Percentiles rank a stretch among this genome's conserved stretches.
Evolutionary conservation across 2,113 vertebrate species (phyloP).

Genomic region (Ursus arctos): DNA sequence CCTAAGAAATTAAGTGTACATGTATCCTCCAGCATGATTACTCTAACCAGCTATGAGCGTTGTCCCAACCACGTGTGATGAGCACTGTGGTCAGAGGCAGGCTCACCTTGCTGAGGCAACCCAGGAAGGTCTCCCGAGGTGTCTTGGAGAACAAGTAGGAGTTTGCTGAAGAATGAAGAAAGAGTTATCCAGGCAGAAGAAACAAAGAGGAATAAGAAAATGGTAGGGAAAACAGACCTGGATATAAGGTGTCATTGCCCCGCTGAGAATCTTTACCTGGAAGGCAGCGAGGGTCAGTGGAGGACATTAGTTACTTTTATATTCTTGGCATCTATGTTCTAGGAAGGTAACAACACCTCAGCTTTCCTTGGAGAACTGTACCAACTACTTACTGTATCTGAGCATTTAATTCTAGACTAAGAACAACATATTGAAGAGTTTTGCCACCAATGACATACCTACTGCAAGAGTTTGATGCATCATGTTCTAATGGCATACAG

Average conservation of each 20-base stretch:
- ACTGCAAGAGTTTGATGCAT: background rate
- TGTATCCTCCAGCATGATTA: slow-evolving; percentile 59
- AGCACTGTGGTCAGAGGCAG: background rate
- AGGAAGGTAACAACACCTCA: background rate
- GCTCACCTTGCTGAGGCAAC: background rate
- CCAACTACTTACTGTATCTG: background rate
- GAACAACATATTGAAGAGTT: background rate
- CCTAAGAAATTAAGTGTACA: slow-evolving; percentile 77
- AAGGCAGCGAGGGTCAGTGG: background rate
- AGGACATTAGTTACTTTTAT: background rate
- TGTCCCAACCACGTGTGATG: background rate
- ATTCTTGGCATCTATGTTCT: background rate
- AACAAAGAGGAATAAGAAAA: background rate
- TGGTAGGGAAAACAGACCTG: background rate
- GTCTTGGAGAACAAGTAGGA: background rate
- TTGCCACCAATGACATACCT: background rate
- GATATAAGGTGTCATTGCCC: background rate
- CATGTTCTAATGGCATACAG: background rate
- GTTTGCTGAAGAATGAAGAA: background rate
- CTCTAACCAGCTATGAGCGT: background rate
- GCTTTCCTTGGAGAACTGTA: background rate
- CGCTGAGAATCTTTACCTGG: background rate
- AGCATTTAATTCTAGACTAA: slow-evolving; percentile 25
- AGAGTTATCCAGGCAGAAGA: background rate
- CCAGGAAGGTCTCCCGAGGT: background rate